phyloP scores from a whole-genome alignment of 1,140 invertebrate genomes.

The Cyclargus thomasi region DNA sequence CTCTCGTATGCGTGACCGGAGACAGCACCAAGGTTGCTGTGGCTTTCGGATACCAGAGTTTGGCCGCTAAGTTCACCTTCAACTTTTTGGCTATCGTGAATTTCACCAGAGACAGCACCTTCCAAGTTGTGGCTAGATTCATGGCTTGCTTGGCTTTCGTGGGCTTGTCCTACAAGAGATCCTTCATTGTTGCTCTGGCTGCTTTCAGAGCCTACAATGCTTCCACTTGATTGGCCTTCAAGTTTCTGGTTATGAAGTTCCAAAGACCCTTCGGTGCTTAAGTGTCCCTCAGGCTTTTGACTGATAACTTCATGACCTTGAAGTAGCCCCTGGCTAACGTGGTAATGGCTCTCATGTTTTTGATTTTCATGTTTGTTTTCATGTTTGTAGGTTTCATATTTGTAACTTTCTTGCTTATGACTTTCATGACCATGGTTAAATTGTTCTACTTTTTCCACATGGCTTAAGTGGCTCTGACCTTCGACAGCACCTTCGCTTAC shows the following conservation, averaged over 20 bases:
- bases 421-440: too few species aligned
- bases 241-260: not conserved
- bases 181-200: not conserved
- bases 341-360: not conserved
- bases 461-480: too few species aligned
- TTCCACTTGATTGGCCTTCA: constrained; percentile 2
- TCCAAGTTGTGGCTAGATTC: constrained; percentile 3
- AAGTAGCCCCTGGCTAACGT: too few species aligned
- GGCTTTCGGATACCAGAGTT: not conserved
- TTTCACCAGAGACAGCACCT: not conserved
- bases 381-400: too few species aligned
- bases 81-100: too few species aligned
- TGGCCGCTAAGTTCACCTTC: not conserved
- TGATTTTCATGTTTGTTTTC: too few species aligned
- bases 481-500: too few species aligned
- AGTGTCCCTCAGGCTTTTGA: too few species aligned
- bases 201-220: not conserved
- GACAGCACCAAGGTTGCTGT: not conserved
- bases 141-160: not conserved
- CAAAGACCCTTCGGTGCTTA: not conserved
- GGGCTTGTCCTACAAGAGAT: constrained; percentile 3
- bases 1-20: not conserved
- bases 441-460: too few species aligned
- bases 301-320: too few species aligned
- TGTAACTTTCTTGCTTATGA: too few species aligned